phyloP scores from a whole-genome alignment of 2,797 vertebrate genomes.

The Coregonus suidteri region DNA sequence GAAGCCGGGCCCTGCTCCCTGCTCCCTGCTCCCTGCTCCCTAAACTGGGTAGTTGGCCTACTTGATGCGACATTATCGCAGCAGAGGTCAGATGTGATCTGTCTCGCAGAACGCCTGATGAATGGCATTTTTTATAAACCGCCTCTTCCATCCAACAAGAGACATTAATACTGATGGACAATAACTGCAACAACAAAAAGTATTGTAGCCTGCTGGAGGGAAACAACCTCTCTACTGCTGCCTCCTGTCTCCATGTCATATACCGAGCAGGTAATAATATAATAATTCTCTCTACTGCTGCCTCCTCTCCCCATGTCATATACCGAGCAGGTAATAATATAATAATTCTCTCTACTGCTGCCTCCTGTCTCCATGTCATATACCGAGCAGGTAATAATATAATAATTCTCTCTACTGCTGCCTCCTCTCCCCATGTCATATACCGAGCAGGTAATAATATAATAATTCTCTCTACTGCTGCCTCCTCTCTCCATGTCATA shows the following conservation, averaged over 20 bases:
- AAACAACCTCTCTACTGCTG: conserved; percentile 48
- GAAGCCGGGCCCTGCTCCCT: conserved; percentile 89
- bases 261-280: no score
- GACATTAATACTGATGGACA: conserved; percentile 95
- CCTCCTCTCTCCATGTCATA: conserved; percentile 52
- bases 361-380: conserved; percentile 52
- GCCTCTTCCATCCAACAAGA: conserved; percentile 86
- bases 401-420: conserved; percentile 56
- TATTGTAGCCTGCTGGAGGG: conserved; percentile 75
- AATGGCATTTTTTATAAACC: conserved; percentile 90
- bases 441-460: no score
- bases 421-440: conserved; percentile 52
- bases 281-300: conserved; percentile 56
- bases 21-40: conserved; percentile 95
- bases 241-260: conserved; percentile 52
- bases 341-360: conserved; percentile 56
- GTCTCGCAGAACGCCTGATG: conserved; percentile 85
- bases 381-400: no score
- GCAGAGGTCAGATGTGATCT: conserved; percentile 95
- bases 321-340: no score
- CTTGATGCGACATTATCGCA: conserved; percentile 97
- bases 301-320: conserved; percentile 52
- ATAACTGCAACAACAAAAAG: conserved; percentile 83
- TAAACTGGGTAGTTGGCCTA: conserved; percentile 97
- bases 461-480: conserved; percentile 56